phyloP scores from a whole-genome alignment of 2,888 invertebrate genomes.

The Pammene aurita region DNA sequence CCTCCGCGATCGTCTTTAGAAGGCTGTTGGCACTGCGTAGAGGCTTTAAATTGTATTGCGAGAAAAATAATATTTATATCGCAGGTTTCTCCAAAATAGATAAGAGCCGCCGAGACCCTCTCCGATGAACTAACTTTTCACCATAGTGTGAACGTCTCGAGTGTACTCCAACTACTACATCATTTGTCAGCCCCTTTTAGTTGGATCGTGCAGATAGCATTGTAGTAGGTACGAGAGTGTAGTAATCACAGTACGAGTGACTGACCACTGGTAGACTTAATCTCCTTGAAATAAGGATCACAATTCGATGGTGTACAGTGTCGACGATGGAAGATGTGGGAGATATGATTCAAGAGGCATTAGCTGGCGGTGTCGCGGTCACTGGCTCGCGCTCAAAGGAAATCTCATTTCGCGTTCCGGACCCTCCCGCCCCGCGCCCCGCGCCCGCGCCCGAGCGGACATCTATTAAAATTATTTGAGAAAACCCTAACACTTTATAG shows the following conservation, averaged over 20 bases:
- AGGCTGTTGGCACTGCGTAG: too few species aligned
- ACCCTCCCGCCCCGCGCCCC: slow-evolving; percentile 47
- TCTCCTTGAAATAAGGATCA: too few species aligned
- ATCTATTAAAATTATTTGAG: slow-evolving; percentile 80
- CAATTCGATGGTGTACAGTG: not conserved
- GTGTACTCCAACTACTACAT: slow-evolving; percentile 29
- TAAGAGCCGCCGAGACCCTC: not conserved
- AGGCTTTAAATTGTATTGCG: too few species aligned
- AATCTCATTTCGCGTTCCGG: slow-evolving; percentile 73
- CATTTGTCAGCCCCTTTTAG: slow-evolving; percentile 38
- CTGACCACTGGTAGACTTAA: too few species aligned
- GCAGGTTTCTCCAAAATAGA: not conserved
- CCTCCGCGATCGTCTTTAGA: too few species aligned
- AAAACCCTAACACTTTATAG: slow-evolving; percentile 26
- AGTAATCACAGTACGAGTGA: not conserved
- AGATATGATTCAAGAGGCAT: slow-evolving; percentile 56
- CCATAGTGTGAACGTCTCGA: slow-evolving; percentile 10
- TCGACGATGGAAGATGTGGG: slow-evolving; percentile 51
- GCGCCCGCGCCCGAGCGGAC: slow-evolving; percentile 56
- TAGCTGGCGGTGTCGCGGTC: slow-evolving; percentile 65
- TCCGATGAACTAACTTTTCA: slow-evolving; percentile 3
- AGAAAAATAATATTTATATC: not conserved
- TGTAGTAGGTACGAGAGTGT: slow-evolving; percentile 24
- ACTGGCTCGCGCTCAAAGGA: slow-evolving; percentile 72
- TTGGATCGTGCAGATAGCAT: slow-evolving; percentile 5